Conservation (phyloP, 2,888 invertebrate species). For the Hyposoter didymator region DNA sequence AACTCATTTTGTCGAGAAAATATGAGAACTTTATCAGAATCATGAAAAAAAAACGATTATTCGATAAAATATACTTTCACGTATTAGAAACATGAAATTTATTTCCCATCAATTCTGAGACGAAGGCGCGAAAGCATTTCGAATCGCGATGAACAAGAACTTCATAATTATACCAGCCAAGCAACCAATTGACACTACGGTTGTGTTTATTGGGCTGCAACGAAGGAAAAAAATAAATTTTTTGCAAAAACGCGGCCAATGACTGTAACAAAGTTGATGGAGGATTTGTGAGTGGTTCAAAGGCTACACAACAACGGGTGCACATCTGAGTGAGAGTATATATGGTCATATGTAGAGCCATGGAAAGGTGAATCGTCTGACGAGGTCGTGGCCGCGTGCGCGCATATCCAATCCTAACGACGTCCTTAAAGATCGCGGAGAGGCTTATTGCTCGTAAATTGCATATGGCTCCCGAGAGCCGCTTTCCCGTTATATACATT, state of each 20-base stretch:
- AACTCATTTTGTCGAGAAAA: background rate
- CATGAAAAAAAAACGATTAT: background rate
- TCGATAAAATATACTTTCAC: no score
- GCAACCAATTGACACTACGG: background rate
- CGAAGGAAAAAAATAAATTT: background rate
- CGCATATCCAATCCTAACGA: conserved; percentile 81
- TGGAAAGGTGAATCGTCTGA: conserved; percentile 78
- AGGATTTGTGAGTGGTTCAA: conserved; percentile 29
- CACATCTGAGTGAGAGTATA: conserved; percentile 44
- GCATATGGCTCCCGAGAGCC: conserved; percentile 78
- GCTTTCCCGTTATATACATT: conserved; percentile 77
- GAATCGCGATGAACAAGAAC: background rate
- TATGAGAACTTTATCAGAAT: background rate
- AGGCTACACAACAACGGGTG: conserved; percentile 54
- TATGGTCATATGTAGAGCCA: conserved; percentile 60
- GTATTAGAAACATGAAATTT: background rate
- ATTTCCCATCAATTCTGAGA: background rate
- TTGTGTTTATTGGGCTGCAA: background rate
- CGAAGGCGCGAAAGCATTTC: background rate
- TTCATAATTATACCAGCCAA: background rate
- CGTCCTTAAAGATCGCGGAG: conserved; percentile 79
- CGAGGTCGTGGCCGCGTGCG: conserved; percentile 81
- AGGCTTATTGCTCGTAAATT: conserved; percentile 81
- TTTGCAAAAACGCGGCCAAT: conserved; percentile 15
- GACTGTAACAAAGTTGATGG: conserved; percentile 10